Conservation (phyloP, 2,113 vertebrate species). For the Misgurnus mizolepis region DNA sequence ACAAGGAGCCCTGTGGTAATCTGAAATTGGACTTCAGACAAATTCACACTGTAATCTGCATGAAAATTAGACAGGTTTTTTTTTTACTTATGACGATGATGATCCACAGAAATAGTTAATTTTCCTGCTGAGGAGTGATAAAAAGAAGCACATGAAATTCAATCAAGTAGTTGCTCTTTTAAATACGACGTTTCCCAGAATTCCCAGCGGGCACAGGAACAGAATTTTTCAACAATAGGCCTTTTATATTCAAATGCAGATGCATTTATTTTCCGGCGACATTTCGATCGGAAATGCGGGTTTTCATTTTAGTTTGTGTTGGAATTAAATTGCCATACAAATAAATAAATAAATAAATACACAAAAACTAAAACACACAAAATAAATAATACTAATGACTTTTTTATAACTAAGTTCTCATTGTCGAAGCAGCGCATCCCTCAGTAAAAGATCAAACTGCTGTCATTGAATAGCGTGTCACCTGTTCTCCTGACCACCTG, state of each 20-base stretch:
- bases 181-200: constrained; percentile 49
- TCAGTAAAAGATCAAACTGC: constrained; percentile 17
- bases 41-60: constrained; percentile 56
- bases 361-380: neutral
- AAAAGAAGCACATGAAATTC: constrained; percentile 43
- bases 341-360: neutral
- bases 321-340: neutral
- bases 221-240: constrained; percentile 34
- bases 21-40: constrained; percentile 55
- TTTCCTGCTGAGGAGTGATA: constrained; percentile 53
- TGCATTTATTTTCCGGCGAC: constrained; percentile 22
- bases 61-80: constrained; percentile 38
- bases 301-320: constrained; percentile 1
- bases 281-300: constrained; percentile 48
- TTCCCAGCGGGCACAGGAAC: constrained; percentile 41
- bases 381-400: neutral
- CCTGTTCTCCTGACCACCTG: constrained; percentile 29
- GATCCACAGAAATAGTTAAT: constrained; percentile 47
- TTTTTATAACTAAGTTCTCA: neutral
- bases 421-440: neutral
- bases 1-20: constrained; percentile 51
- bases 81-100: constrained; percentile 38
- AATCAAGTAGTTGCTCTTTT: constrained; percentile 56
- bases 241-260: constrained; percentile 57
- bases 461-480: constrained; percentile 22